Percentiles rank a stretch among this genome's conserved stretches.
Conservation (phyloP, 1,140 invertebrate species). For the Choristoneura fumiferana region DNA sequence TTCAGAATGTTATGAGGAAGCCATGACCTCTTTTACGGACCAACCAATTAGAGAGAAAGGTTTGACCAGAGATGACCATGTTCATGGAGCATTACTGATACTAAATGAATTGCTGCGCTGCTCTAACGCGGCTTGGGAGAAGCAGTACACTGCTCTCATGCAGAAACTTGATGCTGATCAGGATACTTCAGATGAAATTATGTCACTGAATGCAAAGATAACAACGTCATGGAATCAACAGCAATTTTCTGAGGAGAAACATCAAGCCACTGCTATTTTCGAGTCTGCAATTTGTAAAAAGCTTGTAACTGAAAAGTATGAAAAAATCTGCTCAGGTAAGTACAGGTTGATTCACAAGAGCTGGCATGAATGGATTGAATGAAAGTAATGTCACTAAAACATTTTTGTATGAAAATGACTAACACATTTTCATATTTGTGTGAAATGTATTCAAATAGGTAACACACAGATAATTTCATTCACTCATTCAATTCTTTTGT, state of each 20-base stretch:
- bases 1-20: constrained; percentile 94
- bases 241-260: constrained; percentile 82
- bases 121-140: constrained; percentile 94
- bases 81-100: constrained; percentile 95
- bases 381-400: too few species aligned
- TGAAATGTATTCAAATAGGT: too few species aligned
- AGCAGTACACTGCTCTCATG: constrained; percentile 86
- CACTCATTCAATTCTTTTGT: too few species aligned
- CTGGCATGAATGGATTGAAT: too few species aligned
- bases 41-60: constrained; percentile 84
- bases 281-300: constrained; percentile 93
- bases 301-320: constrained; percentile 91
- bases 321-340: constrained; percentile 85
- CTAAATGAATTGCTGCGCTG: constrained; percentile 96
- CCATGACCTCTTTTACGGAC: constrained; percentile 87
- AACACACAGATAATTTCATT: too few species aligned
- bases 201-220: constrained; percentile 75
- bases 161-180: constrained; percentile 73
- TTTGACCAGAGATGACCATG: constrained; percentile 91
- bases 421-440: too few species aligned
- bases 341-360: too few species aligned
- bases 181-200: constrained; percentile 76
- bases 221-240: constrained; percentile 78
- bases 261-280: constrained; percentile 74
- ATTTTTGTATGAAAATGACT: too few species aligned